Percentiles rank a stretch among this genome's conserved stretches.
Evolutionary conservation across 2,113 vertebrate species (phyloP).

Genomic region (Tyto alba): DNA sequence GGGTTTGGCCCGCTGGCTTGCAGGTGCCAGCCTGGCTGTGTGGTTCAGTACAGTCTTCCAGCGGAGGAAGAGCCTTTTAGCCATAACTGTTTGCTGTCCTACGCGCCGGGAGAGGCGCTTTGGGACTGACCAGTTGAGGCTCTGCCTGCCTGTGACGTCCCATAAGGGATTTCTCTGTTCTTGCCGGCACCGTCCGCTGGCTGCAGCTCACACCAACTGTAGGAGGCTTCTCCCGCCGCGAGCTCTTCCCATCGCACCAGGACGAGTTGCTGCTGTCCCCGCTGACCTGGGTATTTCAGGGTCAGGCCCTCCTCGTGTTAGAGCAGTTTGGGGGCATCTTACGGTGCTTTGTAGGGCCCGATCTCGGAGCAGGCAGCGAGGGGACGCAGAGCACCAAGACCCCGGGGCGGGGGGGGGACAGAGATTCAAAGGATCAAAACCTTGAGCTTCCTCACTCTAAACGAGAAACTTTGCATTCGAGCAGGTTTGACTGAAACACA

Average conservation of each 20-base stretch:
- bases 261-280: background rate
- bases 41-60: background rate
- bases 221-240: background rate
- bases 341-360: accelerated
- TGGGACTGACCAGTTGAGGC: too few species aligned
- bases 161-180: background rate
- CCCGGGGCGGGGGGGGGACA: too few species aligned
- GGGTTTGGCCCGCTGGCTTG: background rate
- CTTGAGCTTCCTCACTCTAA: background rate
- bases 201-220: accelerated
- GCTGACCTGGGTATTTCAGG: too few species aligned
- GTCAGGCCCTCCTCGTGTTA: accelerated
- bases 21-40: background rate
- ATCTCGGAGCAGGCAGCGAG: background rate
- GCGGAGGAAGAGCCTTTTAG: background rate
- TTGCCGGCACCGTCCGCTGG: accelerated
- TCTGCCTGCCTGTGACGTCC: background rate
- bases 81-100: background rate
- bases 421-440: background rate
- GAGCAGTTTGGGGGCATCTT: background rate
- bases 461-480: background rate
- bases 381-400: too few species aligned
- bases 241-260: background rate
- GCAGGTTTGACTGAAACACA: slow-evolving; percentile 7
- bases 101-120: background rate